phyloP scores from a whole-genome alignment of 2,888 invertebrate species.

The Torymus aiolomorphi region DNA sequence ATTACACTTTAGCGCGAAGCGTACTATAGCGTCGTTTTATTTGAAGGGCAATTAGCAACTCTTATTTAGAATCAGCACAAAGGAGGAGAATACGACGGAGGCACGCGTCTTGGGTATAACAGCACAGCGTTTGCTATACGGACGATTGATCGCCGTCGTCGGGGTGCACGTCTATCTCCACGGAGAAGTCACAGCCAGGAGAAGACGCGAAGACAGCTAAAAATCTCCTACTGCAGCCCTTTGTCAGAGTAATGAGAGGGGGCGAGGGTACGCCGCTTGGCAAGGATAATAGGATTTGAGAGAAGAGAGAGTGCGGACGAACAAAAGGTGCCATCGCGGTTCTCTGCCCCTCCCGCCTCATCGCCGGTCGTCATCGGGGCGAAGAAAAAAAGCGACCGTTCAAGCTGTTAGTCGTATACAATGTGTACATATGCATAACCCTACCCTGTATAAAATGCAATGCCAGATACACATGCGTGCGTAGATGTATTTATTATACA shows the following conservation, averaged over 20 bases:
- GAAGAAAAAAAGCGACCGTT: conserved; percentile 1
- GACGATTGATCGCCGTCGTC: not conserved
- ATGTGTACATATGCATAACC: conserved; percentile 29
- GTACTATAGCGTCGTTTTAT: no score
- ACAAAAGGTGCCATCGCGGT: conserved; percentile 3
- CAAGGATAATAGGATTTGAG: conserved; percentile 40
- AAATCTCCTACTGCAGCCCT: conserved; percentile 25
- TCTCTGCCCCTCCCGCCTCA: not conserved
- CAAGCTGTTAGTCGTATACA: conserved; percentile 22
- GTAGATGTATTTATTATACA: no score
- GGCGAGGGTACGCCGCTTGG: not conserved
- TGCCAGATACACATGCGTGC: not conserved
- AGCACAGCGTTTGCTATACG: not conserved
- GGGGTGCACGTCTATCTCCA: conserved; percentile 1
- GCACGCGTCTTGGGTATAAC: not conserved
- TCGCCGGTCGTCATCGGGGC: no score
- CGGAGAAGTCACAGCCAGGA: not conserved
- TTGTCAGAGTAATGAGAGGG: conserved; percentile 37
- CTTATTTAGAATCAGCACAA: conserved; percentile 19
- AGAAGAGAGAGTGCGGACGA: not conserved
- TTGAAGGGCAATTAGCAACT: no score
- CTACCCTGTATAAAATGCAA: conserved; percentile 43
- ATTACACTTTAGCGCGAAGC: no score
- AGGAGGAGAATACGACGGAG: not conserved
- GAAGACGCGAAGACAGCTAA: conserved; percentile 1